Conservation (phyloP, 2,888 invertebrate genomes). For the Drosophila setosimentum region DNA sequence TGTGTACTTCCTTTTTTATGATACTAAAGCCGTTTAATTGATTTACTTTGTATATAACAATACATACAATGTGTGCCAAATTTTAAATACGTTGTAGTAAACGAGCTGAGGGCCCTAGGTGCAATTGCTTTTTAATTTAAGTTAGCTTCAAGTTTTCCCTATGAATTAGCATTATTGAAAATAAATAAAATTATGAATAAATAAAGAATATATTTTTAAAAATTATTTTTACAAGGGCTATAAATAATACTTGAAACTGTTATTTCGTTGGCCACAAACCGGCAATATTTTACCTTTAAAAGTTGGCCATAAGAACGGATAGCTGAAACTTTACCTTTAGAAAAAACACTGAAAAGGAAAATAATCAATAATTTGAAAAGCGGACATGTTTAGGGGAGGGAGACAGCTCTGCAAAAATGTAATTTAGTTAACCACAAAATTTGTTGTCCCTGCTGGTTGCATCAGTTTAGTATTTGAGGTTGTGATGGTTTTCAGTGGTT, state of each 20-base stretch:
- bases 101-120: background rate
- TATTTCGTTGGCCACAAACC: background rate
- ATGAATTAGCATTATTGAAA: background rate
- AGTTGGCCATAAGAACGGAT: background rate
- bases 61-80: background rate
- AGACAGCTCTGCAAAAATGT: background rate
- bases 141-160: background rate
- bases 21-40: slow-evolving; percentile 23
- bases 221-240: background rate
- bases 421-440: slow-evolving; percentile 9
- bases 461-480: background rate
- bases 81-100: background rate
- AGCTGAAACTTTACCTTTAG: background rate
- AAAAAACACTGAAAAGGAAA: background rate
- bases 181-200: background rate
- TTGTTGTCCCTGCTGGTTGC: background rate
- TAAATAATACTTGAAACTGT: background rate
- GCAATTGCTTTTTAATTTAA: background rate
- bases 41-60: slow-evolving; percentile 1
- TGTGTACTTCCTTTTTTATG: slow-evolving; percentile 52
- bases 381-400: background rate
- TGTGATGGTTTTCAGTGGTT: background rate
- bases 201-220: background rate
- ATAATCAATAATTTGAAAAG: slow-evolving; percentile 4
- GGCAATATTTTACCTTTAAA: background rate